Conservation (phyloP, 2,113 vertebrate genomes). For the Silurus meridionalis region DNA sequence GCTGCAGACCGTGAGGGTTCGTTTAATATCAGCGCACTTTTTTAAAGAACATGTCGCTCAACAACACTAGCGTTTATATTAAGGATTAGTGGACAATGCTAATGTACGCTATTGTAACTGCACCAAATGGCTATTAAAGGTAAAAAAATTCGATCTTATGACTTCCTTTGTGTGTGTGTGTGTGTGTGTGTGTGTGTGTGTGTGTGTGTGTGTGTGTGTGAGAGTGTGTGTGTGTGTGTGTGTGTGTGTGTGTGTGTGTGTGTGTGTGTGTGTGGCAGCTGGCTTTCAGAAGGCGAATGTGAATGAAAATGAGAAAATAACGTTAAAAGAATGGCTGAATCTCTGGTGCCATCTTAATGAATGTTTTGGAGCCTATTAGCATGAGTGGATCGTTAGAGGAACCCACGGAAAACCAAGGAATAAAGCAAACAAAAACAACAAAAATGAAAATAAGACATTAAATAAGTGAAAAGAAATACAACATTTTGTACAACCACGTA, state of each 20-base stretch:
- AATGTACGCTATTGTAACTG: constrained; percentile 6
- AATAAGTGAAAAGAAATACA: background rate
- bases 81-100: background rate
- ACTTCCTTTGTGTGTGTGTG: background rate
- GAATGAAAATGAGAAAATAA: background rate
- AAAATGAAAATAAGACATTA: background rate
- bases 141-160: background rate
- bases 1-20: background rate
- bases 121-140: background rate
- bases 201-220: background rate
- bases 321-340: constrained; percentile 9
- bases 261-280: background rate
- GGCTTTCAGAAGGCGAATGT: background rate
- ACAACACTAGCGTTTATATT: background rate
- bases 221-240: background rate
- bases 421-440: background rate
- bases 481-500: too few relatives aligned
- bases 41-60: background rate
- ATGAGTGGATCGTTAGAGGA: background rate
- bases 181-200: background rate
- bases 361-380: background rate
- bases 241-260: background rate
- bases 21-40: background rate
- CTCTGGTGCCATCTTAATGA: background rate
- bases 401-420: background rate